Evolutionary conservation across 2,888 invertebrate species (phyloP), one percentile per base, ranked within the genome.

Genomic region (Dryobota labecula): DNA sequence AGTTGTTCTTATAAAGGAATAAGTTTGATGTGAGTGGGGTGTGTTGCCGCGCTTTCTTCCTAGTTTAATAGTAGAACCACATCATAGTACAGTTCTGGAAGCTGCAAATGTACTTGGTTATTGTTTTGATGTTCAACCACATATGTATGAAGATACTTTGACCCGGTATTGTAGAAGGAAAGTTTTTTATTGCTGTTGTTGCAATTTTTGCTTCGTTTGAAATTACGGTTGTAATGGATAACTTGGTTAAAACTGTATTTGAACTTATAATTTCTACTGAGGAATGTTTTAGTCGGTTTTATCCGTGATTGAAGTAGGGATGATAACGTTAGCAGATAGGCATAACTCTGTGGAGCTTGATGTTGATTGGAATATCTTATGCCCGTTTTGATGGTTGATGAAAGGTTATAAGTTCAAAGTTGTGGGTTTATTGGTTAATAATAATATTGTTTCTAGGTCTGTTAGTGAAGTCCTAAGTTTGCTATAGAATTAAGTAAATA

Each of bases 1-100:
- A 88, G 89, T 90, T 89, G 87, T 87, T 87, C 84, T 87, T 87
- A 78, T 84, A 82, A 87, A 87, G 86, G 85, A 73, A 85, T 87
- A 89, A 88, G 78, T 80, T 80, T 85, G 88, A 89, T 89, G 86
- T 87, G 87, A 89, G 86, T 84, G 74, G 81, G 69, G 76, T 85
- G 15, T 76, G 81, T 78, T 73, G 67, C 57, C 66, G 60, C 78
- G 82, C 78, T 88, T 88, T 85, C 60, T 79, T 84, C 85, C 82
- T 86, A 84, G 84, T 85, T 84, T 88, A 88, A 86, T 84, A 81
- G 61, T 58, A 36, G 74, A 78, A 78, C 67, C 68, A 45, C 64
- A 74, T 80, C 71, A 78, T 70, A 68, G 53, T 65, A 56, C 36
- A 53, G 68, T 58, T 51, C 24, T 43, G 38, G 56, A 61, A 73